Evolutionary conservation across 2,888 invertebrate species (phyloP).

Genomic region (Scaptomyza reducta): DNA sequence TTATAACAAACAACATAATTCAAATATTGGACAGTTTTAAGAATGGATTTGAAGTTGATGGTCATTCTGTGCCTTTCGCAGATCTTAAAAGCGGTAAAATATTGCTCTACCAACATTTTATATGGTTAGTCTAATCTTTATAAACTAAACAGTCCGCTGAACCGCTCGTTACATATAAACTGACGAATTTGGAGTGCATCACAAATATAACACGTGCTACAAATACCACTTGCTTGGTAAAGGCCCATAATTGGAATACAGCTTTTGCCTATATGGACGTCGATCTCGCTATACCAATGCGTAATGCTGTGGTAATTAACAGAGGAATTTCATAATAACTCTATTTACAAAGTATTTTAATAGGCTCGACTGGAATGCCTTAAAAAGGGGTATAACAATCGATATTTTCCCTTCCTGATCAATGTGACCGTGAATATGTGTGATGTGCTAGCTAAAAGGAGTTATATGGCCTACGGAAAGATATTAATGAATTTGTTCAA

Average conservation of each 20-base stretch:
- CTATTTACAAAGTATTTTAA: neutral
- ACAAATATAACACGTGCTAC: neutral
- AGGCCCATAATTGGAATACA: conserved; percentile 52
- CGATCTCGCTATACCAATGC: conserved; percentile 17
- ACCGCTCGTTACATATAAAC: conserved; percentile 29
- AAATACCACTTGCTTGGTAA: conserved; percentile 40
- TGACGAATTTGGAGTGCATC: conserved; percentile 39
- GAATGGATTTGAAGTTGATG: conserved; percentile 3
- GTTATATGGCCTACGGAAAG: no score
- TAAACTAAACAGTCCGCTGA: conserved; percentile 21
- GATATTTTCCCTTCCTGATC: conserved; percentile 44
- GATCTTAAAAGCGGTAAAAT: conserved; percentile 2
- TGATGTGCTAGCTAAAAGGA: conserved; percentile 14
- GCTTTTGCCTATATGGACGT: conserved; percentile 36
- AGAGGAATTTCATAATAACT: no score
- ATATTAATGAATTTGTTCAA: no score
- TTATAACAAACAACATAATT: no score
- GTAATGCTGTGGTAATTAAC: no score
- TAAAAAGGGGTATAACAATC: conserved; percentile 51
- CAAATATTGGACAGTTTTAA: neutral
- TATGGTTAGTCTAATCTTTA: neutral
- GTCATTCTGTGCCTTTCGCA: neutral
- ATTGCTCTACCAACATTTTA: no score
- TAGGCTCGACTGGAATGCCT: conserved; percentile 25
- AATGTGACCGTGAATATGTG: conserved; percentile 46